Evolutionary conservation across 2,797 vertebrate species (phyloP).

Genomic region (Sphenodon punctatus): DNA sequence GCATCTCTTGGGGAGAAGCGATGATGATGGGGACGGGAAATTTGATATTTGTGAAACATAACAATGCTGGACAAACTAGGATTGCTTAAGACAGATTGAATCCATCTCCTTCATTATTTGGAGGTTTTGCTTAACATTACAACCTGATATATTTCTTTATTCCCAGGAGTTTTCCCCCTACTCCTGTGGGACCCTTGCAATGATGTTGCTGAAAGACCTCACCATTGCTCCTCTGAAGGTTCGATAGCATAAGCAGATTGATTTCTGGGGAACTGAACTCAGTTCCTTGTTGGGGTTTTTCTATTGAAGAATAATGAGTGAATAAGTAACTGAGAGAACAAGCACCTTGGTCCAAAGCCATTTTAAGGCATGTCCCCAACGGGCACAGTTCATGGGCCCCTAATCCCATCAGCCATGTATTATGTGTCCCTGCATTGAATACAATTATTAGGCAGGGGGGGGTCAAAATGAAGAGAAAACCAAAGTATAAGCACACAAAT

Average conservation of each 20-base stretch:
- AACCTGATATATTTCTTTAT: constrained; percentile 20
- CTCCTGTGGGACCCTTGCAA: constrained; percentile 22
- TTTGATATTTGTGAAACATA: constrained; percentile 51
- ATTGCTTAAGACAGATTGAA: constrained; percentile 28
- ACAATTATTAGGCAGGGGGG: too few relatives aligned
- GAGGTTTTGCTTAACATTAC: background rate
- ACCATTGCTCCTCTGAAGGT: background rate
- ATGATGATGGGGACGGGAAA: constrained; percentile 47
- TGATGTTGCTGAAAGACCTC: constrained; percentile 15
- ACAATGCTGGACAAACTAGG: constrained; percentile 37
- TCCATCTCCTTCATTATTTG: constrained; percentile 53
- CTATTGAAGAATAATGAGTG: too few relatives aligned
- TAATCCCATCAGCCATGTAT: too few relatives aligned
- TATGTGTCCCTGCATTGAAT: too few relatives aligned
- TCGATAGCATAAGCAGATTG: constrained; percentile 31
- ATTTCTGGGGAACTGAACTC: constrained; percentile 14
- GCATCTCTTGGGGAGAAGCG: background rate
- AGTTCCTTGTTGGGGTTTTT: background rate
- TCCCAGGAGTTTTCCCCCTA: background rate
- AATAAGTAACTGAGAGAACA: too few relatives aligned
- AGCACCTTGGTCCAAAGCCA: too few relatives aligned
- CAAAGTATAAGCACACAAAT: too few relatives aligned
- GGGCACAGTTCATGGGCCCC: too few relatives aligned
- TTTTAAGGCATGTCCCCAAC: too few relatives aligned
- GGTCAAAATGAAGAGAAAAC: too few relatives aligned